Base-by-base conservation (phyloP, 2,113 vertebrate genomes). In the Conger conger region DNA sequence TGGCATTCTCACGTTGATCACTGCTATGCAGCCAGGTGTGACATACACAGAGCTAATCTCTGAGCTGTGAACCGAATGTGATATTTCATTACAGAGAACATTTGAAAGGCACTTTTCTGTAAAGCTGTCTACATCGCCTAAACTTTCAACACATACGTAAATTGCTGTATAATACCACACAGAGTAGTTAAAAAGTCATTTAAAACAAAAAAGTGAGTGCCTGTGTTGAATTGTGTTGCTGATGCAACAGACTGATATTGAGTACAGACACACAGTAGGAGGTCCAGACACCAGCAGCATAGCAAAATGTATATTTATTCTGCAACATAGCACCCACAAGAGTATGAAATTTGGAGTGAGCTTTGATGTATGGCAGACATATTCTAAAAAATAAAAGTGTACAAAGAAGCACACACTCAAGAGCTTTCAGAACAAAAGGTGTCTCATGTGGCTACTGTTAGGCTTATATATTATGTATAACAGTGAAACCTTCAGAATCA, bases 11-110 rank as follows among this genome's bases (percentile, higher is more conserved):
- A 33, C 68, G n/a, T 33, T 73, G 68, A n/a, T 73, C 27, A 1
- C 68, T 11, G 68, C 68, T 13, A 2, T 73, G n/a, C 68, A 33
- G 27, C 9, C 68, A 30, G 68, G 68, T 33, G 68, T 30, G 68
- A 9, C n/a, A 33, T 11, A 73, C n/a, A 9, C 68, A 13, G n/a
- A 27, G 27, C n/a, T 8, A 30, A 73, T 73, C n/a, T 33, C 20
- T 33, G n/a, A 1, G n/a, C 68, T 2, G 11, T n/a, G 27, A 33
- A 33, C 0, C 27, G 6, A 73, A 73, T n/a, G n/a, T 33, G n/a
- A 73, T 73, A 30, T 73, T 73, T 73, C 68, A 73, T 73, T 73
- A 4, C 68, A 73, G n/a, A 73, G 68, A 73, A 33, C 68, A 73
- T 73, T 73, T 33, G 68, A 33, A n/a, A 33, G 68, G 68, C 68